A percentile compares a stretch with the other conserved stretches of the same genome.
Conservation (phyloP, 2,888 invertebrate species). For the Lasioglossum villosulum region DNA sequence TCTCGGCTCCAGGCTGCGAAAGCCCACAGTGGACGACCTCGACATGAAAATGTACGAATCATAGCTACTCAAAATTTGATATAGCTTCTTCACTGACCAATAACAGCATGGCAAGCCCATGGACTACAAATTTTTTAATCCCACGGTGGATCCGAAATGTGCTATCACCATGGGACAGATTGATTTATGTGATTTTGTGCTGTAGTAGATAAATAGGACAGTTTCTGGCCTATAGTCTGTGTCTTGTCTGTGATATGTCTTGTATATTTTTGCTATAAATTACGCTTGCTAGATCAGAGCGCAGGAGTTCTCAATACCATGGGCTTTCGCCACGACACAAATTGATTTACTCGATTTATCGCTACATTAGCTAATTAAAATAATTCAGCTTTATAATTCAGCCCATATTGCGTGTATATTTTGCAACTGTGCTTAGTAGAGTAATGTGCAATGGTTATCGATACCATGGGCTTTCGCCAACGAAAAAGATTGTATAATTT, state of each 20-base stretch:
- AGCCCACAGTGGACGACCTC: constrained; percentile 1
- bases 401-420: neutral
- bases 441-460: neutral
- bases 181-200: neutral
- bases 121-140: neutral
- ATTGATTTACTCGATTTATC: neutral
- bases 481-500: neutral
- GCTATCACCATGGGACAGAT: neutral
- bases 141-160: neutral
- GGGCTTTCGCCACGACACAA: neutral
- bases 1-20: neutral
- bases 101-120: neutral
- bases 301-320: neutral
- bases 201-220: neutral
- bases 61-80: neutral
- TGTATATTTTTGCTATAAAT: neutral
- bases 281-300: neutral
- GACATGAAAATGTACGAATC: constrained; percentile 1
- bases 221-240: neutral
- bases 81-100: neutral
- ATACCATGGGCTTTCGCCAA: constrained; percentile 1
- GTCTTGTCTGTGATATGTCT: neutral
- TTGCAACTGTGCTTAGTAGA: neutral
- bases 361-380: neutral
- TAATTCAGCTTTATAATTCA: neutral